phyloP scores from a whole-genome alignment of 2,113 vertebrate species.

The Gracilinanus agilis region DNA sequence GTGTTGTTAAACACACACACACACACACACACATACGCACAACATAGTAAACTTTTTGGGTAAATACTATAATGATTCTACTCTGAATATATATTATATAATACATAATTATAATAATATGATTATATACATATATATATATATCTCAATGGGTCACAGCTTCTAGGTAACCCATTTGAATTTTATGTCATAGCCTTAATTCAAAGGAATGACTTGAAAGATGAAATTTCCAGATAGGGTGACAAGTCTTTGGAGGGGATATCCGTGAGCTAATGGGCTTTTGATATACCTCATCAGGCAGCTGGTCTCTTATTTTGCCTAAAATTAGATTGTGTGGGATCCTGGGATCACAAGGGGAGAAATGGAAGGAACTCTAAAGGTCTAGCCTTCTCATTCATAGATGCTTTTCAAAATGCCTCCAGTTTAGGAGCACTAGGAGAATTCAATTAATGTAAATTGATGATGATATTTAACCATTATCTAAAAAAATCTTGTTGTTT shows the following conservation, averaged over 20 bases:
- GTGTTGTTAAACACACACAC: no score
- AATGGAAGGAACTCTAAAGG: background rate
- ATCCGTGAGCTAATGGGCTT: fast-evolving
- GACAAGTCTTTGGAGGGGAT: background rate
- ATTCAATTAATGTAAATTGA: background rate
- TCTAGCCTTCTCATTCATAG: background rate
- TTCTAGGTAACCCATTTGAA: background rate
- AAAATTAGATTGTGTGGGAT: background rate
- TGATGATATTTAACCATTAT: slow-evolving; percentile 39
- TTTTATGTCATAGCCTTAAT: background rate
- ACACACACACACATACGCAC: no score
- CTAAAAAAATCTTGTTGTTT: background rate
- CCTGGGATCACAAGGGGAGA: background rate
- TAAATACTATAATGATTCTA: no score
- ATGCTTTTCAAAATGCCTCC: background rate
- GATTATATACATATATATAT: no score
- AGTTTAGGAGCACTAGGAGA: background rate
- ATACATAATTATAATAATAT: no score
- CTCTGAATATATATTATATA: no score
- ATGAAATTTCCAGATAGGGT: background rate
- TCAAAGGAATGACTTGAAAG: background rate
- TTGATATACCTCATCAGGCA: background rate
- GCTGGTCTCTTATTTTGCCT: background rate
- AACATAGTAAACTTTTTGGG: no score
- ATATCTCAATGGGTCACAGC: fast-evolving